Conservation (phyloP, 2,888 invertebrate species). For the Norana najaformis region DNA sequence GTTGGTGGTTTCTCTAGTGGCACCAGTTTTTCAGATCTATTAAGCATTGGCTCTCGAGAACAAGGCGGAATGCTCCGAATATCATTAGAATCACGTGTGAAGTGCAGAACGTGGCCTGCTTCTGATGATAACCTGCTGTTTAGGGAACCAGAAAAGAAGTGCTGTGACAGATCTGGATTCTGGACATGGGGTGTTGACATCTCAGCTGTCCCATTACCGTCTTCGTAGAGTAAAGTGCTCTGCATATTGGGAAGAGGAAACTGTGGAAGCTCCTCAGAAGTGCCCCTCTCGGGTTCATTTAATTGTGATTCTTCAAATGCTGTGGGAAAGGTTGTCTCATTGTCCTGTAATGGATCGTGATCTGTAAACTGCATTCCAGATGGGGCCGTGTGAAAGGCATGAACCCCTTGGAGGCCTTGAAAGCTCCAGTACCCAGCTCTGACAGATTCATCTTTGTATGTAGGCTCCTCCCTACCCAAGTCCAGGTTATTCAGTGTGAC, state of each 20-base stretch:
- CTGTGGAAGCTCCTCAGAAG: not conserved
- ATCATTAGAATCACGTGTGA: not conserved
- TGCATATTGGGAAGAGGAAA: not conserved
- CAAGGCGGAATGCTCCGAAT: not conserved
- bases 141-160: not conserved
- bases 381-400: not conserved
- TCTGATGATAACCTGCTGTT: not conserved
- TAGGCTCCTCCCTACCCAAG: not conserved
- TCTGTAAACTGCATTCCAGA: not conserved
- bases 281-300: not conserved
- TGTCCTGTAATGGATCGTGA: not conserved
- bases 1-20: not conserved
- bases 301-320: not conserved
- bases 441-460: constrained; percentile 9
- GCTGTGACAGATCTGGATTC: constrained; percentile 7
- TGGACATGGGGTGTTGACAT: not conserved
- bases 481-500: no score
- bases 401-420: not conserved
- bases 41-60: no score
- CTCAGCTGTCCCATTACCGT: not conserved
- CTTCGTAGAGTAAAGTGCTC: not conserved
- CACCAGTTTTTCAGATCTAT: not conserved
- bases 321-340: not conserved
- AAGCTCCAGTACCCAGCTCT: constrained; percentile 15
- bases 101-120: not conserved